phyloP scores from a whole-genome alignment of 2,888 invertebrate species.

The Heteromurus nitidus region DNA sequence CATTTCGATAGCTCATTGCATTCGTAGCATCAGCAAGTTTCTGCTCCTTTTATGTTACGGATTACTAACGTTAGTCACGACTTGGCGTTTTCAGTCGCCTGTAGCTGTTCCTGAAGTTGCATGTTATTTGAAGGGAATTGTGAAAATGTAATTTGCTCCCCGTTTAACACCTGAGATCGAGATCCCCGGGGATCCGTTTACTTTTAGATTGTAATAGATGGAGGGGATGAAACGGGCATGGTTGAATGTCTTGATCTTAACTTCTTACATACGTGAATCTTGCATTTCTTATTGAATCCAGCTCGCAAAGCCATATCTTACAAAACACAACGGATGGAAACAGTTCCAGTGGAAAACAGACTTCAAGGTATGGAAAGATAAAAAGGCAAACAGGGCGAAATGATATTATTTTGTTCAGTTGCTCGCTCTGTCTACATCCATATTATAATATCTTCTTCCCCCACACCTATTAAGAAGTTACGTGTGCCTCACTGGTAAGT shows the following conservation, averaged over 20 bases:
- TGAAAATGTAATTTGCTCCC: conserved; percentile 73
- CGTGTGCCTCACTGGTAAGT: conserved; percentile 53
- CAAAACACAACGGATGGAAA: background rate
- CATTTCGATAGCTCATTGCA: conserved; percentile 37
- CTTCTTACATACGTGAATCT: conserved; percentile 43
- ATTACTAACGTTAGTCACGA: conserved; percentile 1
- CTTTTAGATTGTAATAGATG: conserved; percentile 66
- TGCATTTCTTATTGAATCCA: conserved; percentile 54
- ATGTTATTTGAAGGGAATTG: conserved; percentile 69
- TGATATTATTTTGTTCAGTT: conserved; percentile 62
- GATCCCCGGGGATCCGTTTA: conserved; percentile 69
- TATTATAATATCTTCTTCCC: conserved; percentile 54
- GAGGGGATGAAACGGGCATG: conserved; percentile 67
- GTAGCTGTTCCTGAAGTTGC: conserved; percentile 44
- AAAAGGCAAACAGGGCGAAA: conserved; percentile 66
- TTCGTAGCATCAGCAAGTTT: conserved; percentile 12
- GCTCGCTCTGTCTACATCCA: conserved; percentile 39
- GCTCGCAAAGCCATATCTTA: background rate
- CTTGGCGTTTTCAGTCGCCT: conserved; percentile 6
- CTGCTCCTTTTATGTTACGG: background rate
- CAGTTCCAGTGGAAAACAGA: conserved; percentile 30
- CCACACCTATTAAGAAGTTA: conserved; percentile 65
- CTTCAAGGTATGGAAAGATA: conserved; percentile 57
- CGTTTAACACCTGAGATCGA: conserved; percentile 73
- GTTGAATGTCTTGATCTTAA: conserved; percentile 70